Evolutionary conservation across 2,797 vertebrate species (phyloP).

Genomic region (Fratercula arctica): DNA sequence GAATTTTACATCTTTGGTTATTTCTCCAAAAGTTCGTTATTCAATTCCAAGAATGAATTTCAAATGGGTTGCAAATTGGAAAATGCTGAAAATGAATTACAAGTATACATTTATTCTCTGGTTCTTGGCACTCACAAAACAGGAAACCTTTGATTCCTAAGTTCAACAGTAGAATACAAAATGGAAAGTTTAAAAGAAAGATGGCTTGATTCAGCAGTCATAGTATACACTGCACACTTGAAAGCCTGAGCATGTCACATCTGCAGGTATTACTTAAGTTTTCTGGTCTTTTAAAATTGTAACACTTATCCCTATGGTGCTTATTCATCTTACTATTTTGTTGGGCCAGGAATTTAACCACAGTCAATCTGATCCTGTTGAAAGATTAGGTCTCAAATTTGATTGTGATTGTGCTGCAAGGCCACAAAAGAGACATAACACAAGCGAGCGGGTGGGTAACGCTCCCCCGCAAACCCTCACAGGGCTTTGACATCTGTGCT

Average conservation of each 20-base stretch:
- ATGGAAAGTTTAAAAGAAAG: slow-evolving; percentile 19
- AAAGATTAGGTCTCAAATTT: neutral
- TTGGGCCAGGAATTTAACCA: neutral
- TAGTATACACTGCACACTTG: neutral
- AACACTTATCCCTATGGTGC: neutral
- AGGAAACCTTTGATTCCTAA: slow-evolving; percentile 12
- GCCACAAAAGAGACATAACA: neutral
- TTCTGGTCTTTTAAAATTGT: neutral
- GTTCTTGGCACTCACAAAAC: neutral
- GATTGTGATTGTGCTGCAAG: neutral
- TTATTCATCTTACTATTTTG: neutral
- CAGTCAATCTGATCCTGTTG: neutral
- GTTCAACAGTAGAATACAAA: slow-evolving; percentile 1
- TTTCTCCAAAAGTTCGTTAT: neutral
- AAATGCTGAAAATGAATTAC: neutral
- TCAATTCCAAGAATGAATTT: neutral
- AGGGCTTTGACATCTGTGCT: neutral
- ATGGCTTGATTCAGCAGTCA: neutral
- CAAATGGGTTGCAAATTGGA: neutral
- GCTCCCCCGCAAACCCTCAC: neutral
- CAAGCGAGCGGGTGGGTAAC: neutral
- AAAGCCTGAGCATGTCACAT: slow-evolving; percentile 21
- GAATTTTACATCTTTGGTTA: neutral
- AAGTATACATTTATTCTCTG: neutral
- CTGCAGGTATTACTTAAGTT: neutral